phyloP scores from a whole-genome alignment of 2,113 vertebrate species.

The Nannospalax galili region DNA sequence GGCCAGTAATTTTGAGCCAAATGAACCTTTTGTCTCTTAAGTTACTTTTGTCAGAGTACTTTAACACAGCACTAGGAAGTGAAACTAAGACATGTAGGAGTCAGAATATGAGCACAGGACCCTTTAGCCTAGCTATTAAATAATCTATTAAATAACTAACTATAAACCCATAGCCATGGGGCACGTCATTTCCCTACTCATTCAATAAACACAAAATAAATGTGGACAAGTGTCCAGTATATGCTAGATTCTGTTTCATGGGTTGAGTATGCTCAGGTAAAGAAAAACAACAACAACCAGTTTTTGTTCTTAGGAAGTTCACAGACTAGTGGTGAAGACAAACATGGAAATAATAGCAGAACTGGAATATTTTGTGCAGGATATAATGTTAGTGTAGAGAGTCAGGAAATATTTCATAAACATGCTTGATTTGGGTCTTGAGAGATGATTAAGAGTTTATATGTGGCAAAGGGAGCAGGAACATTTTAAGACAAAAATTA shows the following conservation, averaged over 20 bases:
- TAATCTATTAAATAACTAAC: not conserved
- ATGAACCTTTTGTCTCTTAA: not conserved
- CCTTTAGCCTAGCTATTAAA: not conserved
- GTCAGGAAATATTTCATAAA: not conserved
- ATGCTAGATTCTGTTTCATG: not conserved
- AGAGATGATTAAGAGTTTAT: not conserved
- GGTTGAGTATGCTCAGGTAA: not conserved
- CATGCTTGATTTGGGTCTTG: not conserved
- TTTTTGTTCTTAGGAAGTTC: not conserved
- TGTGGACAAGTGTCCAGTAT: not conserved
- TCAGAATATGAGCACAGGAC: not conserved
- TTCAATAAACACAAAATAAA: not conserved
- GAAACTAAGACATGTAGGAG: not conserved
- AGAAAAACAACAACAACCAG: not conserved
- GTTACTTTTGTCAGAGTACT: not conserved
- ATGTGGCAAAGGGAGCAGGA: not conserved
- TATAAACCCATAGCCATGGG: not conserved
- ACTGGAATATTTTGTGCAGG: not conserved
- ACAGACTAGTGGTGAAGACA: not conserved
- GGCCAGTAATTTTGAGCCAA: not conserved
- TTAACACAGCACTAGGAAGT: not conserved
- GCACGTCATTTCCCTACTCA: not conserved
- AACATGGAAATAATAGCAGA: not conserved
- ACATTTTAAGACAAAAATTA: not conserved
- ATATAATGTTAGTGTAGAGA: not conserved